phyloP scores from a whole-genome alignment of 2,888 invertebrate species.

The Lutraria lutraria region DNA sequence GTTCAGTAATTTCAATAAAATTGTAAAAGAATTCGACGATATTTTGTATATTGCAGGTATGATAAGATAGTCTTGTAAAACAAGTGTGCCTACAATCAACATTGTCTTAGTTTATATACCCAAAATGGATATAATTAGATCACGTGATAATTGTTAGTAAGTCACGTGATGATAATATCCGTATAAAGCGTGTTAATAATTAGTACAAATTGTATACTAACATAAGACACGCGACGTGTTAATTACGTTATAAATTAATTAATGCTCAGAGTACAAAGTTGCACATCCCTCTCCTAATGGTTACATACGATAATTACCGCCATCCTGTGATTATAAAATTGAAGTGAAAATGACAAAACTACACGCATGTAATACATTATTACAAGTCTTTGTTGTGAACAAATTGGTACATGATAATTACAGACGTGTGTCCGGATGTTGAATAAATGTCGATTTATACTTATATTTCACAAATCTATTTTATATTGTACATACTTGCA shows the following conservation, averaged over 20 bases:
- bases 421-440: not conserved
- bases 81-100: not conserved
- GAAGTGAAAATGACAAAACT: slow-evolving; percentile 3
- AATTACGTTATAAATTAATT: not conserved
- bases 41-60: not conserved
- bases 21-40: not conserved
- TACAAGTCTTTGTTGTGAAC: not conserved
- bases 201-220: slow-evolving; percentile 14
- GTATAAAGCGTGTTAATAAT: not conserved
- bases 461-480: no score
- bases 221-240: not conserved
- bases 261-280: not conserved
- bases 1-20: not conserved
- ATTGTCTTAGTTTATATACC: not conserved
- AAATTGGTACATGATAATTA: not conserved
- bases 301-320: not conserved
- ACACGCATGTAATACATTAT: not conserved
- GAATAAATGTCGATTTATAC: not conserved
- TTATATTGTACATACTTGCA: no score
- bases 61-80: slow-evolving; percentile 2
- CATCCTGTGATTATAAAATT: not conserved
- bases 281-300: not conserved
- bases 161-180: slow-evolving; percentile 31
- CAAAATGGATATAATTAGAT: not conserved
- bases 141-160: not conserved